Base-by-base conservation (phyloP, 2,797 vertebrate species). In the Muraenolepis orangiensis region DNA sequence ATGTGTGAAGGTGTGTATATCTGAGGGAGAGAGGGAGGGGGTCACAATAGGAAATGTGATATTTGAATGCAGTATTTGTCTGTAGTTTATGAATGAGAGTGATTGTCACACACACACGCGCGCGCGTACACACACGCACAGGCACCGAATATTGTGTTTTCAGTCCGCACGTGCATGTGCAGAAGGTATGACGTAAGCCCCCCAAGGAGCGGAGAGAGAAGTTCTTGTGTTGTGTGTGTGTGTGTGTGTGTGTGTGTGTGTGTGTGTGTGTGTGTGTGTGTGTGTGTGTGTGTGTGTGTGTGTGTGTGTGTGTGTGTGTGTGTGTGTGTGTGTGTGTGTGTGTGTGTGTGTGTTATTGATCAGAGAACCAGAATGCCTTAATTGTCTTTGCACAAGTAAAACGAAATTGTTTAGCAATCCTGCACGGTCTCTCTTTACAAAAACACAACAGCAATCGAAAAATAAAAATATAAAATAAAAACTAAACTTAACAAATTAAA, bases 41-140 rank as follows among this genome's bases (percentile, higher is more conserved):
- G 38, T 20, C 26, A 71, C 14, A 51, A 38, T 29, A 38, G n/a
- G 40, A 46, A 40, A 71, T 14, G 66, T 29, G 66, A 67, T 67
- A 69, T 67, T 67, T 29, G 28, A 67, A 67, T 67, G 57, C 57
- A 26, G 23, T 64, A 26, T 64, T 64, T 64, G 57, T 64, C 57
- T 64, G 57, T 64, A 26, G 68, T 69, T 66, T 69, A 69, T 69
- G n/a, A 36, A 69, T 69, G 30, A 66, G 61, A 31, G 30, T 16
- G 29, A 67, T 67, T 67, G 28, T 29, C 30, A 67, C 28, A 67
- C 26, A 16, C 30, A 29, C 30, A 29, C 26, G 18, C 4, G 20
- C 64, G 2, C 13, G 4, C 64, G 6, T 2, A 66, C 26, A 29
- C 26, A 66, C 61, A 66, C n/a, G 3, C 61, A 66, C 26, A 11